Evolutionary conservation across 2,888 invertebrate genomes (phyloP).

Genomic region (Lepidonotus clava): DNA sequence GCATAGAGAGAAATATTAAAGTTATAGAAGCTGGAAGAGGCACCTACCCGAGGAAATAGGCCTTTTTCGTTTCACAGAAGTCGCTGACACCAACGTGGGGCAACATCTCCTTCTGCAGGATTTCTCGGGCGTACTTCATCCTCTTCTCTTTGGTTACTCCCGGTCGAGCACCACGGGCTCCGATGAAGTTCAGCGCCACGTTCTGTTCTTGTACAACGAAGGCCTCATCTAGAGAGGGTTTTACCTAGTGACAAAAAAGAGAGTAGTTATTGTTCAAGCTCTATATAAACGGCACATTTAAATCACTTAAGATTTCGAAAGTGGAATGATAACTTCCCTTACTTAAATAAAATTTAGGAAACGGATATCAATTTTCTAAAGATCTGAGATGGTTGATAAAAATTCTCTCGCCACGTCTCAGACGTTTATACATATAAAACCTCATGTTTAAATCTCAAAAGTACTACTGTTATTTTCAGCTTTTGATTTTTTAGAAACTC

Average conservation of each 20-base stretch:
- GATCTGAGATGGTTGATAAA: no score
- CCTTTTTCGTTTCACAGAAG: conserved; percentile 99
- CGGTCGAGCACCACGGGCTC: conserved; percentile 96
- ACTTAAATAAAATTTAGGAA: no score
- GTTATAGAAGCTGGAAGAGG: not conserved
- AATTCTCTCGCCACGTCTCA: no score
- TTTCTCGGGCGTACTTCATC: conserved; percentile 99
- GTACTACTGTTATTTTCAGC: not conserved
- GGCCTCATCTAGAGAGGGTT: conserved; percentile 99
- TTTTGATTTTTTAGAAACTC: no score
- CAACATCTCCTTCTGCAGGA: conserved; percentile 99
- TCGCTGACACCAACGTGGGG: conserved; percentile 99
- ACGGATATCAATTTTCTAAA: no score
- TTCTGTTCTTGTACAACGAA: conserved; percentile 99
- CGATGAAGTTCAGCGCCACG: conserved; percentile 98
- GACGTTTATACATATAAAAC: no score
- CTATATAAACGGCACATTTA: no score
- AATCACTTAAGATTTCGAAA: no score
- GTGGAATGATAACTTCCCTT: no score
- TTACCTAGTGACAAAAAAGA: conserved; percentile 86
- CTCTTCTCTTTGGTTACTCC: conserved; percentile 99
- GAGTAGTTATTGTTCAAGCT: no score
- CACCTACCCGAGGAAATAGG: conserved; percentile 92
- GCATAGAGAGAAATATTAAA: not conserved
- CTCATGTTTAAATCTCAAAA: no score